Evolutionary conservation across 2,113 vertebrate species (phyloP), one percentile per base, ranked within the genome.

Genomic region (Pachycephala philippinensis): DNA sequence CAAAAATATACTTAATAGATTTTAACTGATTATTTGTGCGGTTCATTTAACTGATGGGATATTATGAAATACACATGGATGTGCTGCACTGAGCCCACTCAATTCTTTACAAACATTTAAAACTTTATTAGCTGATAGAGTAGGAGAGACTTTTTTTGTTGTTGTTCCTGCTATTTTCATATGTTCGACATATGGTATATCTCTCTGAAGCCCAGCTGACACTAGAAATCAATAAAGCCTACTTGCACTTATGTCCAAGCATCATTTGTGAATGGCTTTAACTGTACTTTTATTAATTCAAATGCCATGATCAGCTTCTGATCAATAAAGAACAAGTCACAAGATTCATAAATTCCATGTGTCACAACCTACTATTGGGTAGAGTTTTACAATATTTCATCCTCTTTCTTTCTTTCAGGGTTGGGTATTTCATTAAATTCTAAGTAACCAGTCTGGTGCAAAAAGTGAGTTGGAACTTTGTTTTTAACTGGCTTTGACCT

Each of bases 151-250:
- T 70, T 71, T 47, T 52, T 94, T 97, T 97, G 90, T 95, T 97
- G 96, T 97, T 94, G 42, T 92, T 94, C 96, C 90, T 97, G 88
- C 70, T 95, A 19, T 97, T 97, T 97, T 93, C 94, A 87, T 97
- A 95, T 98, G 95, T 96, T 96, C 92, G 97, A 97, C 98, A 98
- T 94, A 96, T 97, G 97, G 93, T 90, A 37, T 81, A 64, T 54
- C 75, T 91, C 57, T 94, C 90, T 96, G 93, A 97, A 97, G 95
- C 92, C 82, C 52, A 71, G 56, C 72, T 96, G 94, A 97, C 79
- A 89, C n/a, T 79, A 84, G 57, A 96, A 97, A 96, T 91, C 96
- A 93, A 93, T 95, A 97, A 93, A 95, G 40, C 40, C 39, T 94
- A 59, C 70, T 94, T 89, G 92, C 95, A 49, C 69, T 97, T 94